These are phyloP conservation scores for Spinus pinus DNA, from an alignment of 2,797 vertebrate species.

Conservation along the genomic window DNA sequence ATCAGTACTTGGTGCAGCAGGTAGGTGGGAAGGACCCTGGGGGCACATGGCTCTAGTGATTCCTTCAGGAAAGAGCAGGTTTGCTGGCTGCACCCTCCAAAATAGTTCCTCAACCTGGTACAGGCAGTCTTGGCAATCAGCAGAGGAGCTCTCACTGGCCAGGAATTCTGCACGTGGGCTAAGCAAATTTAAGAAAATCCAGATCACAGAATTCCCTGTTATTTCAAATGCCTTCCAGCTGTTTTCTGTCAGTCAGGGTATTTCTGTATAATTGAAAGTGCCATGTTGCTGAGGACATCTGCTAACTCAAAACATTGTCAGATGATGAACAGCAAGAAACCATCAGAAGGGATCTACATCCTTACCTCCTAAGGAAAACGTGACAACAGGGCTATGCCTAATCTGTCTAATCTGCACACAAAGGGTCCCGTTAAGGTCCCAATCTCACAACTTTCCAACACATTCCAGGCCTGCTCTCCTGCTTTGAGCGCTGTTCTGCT, in stretches of 20 bases:
- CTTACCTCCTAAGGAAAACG: not conserved
- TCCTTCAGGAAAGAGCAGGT: not conserved
- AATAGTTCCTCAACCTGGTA: not conserved
- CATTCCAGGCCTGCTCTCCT: not conserved
- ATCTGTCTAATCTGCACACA: not conserved
- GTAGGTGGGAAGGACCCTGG: not conserved
- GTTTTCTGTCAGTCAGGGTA: not conserved
- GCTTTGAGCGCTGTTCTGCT: not conserved
- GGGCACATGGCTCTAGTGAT: not conserved
- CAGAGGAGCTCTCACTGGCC: not conserved
- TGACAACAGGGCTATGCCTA: not conserved
- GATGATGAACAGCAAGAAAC: not conserved
- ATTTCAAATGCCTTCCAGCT: not conserved
- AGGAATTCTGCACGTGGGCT: not conserved
- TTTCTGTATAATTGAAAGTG: not conserved
- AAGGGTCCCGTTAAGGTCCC: not conserved
- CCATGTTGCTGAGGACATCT: not conserved
- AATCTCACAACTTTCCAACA: not conserved
- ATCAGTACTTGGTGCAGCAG: not conserved
- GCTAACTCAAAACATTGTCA: not conserved
- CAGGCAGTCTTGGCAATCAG: not conserved
- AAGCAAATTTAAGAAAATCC: not conserved
- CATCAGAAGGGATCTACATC: not conserved
- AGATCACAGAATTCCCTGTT: not conserved
- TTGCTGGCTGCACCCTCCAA: not conserved